A percentile compares a stretch with the other conserved stretches of the same genome.
Conservation (phyloP, 2,888 invertebrate genomes). For the Myathropa florea region DNA sequence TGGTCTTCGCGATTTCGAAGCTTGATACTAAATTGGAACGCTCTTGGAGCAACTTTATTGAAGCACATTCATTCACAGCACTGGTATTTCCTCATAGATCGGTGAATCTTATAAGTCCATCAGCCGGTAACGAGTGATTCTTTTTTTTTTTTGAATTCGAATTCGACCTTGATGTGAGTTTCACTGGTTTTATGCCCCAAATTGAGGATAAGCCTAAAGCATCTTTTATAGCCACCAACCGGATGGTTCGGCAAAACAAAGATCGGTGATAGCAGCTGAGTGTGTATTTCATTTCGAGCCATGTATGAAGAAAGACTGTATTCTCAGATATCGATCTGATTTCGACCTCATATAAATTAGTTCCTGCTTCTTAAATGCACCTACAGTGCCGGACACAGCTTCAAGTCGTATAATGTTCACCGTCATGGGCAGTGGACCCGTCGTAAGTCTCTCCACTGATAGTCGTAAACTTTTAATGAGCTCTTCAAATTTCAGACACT, state of each 20-base stretch:
- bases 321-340: neutral
- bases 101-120: neutral
- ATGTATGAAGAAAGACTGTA: neutral
- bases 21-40: neutral
- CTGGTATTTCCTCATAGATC: neutral
- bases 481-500: slow-evolving; percentile 3
- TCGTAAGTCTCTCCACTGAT: neutral
- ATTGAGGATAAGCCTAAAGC: neutral
- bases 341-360: slow-evolving; percentile 29
- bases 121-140: neutral
- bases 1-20: neutral
- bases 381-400: neutral
- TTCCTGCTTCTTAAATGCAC: neutral
- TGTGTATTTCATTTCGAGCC: neutral
- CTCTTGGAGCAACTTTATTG: neutral
- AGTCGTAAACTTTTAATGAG: neutral
- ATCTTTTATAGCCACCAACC: neutral
- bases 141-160: too few relatives aligned
- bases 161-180: neutral
- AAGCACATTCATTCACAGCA: neutral
- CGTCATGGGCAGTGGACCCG: neutral
- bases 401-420: neutral
- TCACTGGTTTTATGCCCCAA: too few relatives aligned
- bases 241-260: neutral
- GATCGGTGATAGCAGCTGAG: neutral